These are phyloP conservation scores for Morinoia aosen DNA, from an alignment of 2,888 invertebrate genomes.

Conservation along the genomic window DNA sequence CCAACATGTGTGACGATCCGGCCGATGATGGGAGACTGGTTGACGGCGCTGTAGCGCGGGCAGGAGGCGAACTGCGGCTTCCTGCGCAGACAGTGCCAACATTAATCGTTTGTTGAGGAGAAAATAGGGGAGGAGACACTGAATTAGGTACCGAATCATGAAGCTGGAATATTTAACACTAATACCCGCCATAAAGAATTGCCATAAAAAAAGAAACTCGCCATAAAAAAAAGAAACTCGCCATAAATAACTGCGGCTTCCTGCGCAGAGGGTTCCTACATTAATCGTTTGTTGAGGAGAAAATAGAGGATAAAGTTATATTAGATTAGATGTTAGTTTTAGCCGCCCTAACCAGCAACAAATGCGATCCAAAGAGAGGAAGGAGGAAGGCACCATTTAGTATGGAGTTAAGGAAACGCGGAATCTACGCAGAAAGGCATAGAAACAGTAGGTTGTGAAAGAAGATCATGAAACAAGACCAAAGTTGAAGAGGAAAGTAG, in stretches of 20 bases:
- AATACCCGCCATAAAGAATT: neutral
- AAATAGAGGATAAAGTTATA: too few relatives aligned
- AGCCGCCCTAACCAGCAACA: too few relatives aligned
- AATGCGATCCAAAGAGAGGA: too few relatives aligned
- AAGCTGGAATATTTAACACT: neutral
- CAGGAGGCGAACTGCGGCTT: conserved; percentile 10
- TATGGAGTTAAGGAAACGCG: too few relatives aligned
- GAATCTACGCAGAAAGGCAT: too few relatives aligned
- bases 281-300: neutral
- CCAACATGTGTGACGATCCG: neutral
- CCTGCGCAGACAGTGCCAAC: neutral
- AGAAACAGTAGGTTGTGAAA: too few relatives aligned
- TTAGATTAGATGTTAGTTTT: too few relatives aligned
- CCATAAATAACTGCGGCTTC: conserved; percentile 21
- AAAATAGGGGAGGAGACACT: neutral
- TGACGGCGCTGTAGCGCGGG: conserved; percentile 28
- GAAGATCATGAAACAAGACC: too few relatives aligned
- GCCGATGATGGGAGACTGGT: conserved; percentile 26
- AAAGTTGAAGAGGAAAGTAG: too few relatives aligned
- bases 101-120: neutral
- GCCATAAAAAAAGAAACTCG: too few relatives aligned
- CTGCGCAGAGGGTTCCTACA: neutral
- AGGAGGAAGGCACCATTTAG: too few relatives aligned
- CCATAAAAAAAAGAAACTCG: too few relatives aligned
- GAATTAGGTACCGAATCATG: neutral